Conservation (phyloP, 2,113 vertebrate species). For the Daubentonia madagascariensis region DNA sequence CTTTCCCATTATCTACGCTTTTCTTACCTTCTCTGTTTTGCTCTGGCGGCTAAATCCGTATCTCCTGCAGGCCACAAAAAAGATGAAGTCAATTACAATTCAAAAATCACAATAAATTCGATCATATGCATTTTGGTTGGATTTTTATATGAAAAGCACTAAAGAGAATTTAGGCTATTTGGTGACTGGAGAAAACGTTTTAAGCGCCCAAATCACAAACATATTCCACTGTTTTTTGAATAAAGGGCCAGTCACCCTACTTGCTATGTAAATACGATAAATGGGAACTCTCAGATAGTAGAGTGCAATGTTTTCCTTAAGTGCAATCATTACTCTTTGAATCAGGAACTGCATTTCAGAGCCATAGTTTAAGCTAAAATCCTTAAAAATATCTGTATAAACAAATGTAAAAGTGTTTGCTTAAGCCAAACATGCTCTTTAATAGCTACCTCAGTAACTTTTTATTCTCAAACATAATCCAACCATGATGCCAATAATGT, state of each 20-base stretch:
- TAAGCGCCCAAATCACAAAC: not conserved
- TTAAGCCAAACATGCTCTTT: not conserved
- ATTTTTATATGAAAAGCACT: slow-evolving; percentile 19
- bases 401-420: not conserved
- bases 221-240: not conserved
- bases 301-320: not conserved
- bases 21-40: slow-evolving; percentile 90
- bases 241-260: not conserved
- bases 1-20: not conserved
- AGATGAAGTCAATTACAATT: slow-evolving; percentile 10
- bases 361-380: not conserved
- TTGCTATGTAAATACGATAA: not conserved
- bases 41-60: slow-evolving; percentile 92
- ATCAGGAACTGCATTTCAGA: not conserved
- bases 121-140: slow-evolving; percentile 22
- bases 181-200: not conserved
- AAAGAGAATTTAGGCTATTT: not conserved
- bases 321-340: not conserved
- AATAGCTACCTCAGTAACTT: not conserved
- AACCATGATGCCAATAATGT: not conserved
- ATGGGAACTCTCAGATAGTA: not conserved
- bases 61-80: slow-evolving; percentile 83
- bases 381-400: slow-evolving; percentile 21
- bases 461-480: slow-evolving; percentile 7
- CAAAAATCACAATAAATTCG: not conserved